phyloP scores from a whole-genome alignment of 2,888 invertebrate species.

The Abscondita cerata region DNA sequence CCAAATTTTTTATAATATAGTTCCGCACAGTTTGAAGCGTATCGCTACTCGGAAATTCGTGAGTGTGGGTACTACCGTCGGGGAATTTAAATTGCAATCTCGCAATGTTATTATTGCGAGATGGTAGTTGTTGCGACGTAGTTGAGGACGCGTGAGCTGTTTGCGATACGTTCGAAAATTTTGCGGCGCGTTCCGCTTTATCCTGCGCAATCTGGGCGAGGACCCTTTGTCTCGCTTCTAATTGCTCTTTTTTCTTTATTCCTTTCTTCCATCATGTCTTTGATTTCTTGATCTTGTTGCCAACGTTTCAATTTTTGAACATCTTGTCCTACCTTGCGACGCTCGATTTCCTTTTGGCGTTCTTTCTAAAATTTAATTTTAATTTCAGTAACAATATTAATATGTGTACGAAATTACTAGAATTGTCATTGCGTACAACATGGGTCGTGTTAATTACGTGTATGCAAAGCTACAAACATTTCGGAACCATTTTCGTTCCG shows the following conservation, averaged over 20 bases:
- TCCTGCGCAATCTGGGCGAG: constrained; percentile 87
- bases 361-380: constrained; percentile 50
- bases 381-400: too few relatives aligned
- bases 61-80: constrained; percentile 77
- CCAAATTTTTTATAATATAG: constrained; percentile 54
- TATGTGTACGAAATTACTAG: too few relatives aligned
- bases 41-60: constrained; percentile 73
- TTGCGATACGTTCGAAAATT: constrained; percentile 46
- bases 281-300: constrained; percentile 79
- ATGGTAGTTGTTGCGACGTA: constrained; percentile 20
- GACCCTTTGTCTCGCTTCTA: constrained; percentile 77
- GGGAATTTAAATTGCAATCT: constrained; percentile 88
- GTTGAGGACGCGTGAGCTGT: constrained; percentile 17
- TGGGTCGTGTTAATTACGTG: too few relatives aligned
- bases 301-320: constrained; percentile 73
- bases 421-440: too few relatives aligned
- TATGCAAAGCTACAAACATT: too few relatives aligned
- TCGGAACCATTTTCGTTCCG: too few relatives aligned
- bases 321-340: constrained; percentile 76
- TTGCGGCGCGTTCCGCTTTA: constrained; percentile 71
- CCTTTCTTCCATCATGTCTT: constrained; percentile 75
- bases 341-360: constrained; percentile 68
- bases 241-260: constrained; percentile 77
- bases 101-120: constrained; percentile 58
- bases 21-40: constrained; percentile 65